These are phyloP conservation scores for Larimichthys polyactis DNA, from an alignment of 2,113 vertebrate genomes.

Conservation along the genomic window DNA sequence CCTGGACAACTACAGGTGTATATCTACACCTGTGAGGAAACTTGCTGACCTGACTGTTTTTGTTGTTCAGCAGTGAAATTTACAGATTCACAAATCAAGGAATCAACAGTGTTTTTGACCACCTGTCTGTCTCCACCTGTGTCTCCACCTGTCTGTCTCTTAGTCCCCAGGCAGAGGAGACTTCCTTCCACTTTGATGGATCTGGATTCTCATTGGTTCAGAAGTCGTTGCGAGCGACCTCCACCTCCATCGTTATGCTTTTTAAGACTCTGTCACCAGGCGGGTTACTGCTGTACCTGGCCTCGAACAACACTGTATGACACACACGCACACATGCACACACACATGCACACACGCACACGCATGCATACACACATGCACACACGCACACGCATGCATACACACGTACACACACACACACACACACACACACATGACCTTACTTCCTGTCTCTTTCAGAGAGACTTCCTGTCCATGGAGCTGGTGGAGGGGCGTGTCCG, in stretches of 20 bases:
- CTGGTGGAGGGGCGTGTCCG: slow-evolving; percentile 90
- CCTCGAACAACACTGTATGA: slow-evolving; percentile 92
- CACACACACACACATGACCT: background rate
- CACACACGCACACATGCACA: too few relatives aligned
- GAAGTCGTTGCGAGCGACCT: slow-evolving; percentile 89
- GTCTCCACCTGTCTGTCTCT: slow-evolving; percentile 17
- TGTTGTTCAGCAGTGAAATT: background rate
- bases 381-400: slow-evolving; percentile 5
- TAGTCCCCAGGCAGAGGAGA: slow-evolving; percentile 92
- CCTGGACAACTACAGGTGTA: background rate
- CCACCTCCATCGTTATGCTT: slow-evolving; percentile 91
- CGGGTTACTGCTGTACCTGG: slow-evolving; percentile 92
- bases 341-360: too few relatives aligned
- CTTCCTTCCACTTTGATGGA: slow-evolving; percentile 94
- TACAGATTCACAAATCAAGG: background rate
- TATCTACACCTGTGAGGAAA: background rate
- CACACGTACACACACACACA: background rate
- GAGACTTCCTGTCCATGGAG: slow-evolving; percentile 94
- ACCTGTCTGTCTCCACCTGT: slow-evolving; percentile 6
- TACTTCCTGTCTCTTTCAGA: slow-evolving; percentile 79
- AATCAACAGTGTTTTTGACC: too few relatives aligned
- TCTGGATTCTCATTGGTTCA: slow-evolving; percentile 93
- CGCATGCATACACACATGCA: too few relatives aligned
- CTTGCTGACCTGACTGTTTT: background rate
- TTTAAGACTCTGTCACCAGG: slow-evolving; percentile 94